Evolutionary conservation across 2,797 vertebrate species (phyloP).

Genomic region (Masticophis lateralis): DNA sequence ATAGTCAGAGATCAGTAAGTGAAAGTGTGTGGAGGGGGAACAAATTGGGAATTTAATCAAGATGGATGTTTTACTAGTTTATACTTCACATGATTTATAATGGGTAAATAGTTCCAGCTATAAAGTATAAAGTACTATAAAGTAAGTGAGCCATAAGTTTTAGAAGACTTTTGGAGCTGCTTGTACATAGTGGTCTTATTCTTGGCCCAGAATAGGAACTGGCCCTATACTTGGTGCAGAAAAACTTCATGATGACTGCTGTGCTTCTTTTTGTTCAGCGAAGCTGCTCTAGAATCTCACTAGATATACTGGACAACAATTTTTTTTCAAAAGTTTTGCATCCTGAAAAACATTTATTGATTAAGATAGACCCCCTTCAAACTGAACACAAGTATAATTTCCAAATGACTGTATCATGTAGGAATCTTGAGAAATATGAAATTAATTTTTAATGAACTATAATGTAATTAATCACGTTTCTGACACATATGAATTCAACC

Average conservation of each 20-base stretch:
- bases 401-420: background rate
- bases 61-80: background rate
- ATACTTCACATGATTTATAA: background rate
- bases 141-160: background rate
- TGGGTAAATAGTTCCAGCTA: background rate
- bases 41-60: background rate
- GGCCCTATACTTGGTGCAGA: background rate
- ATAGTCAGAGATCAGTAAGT: background rate
- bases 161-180: background rate
- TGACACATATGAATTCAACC: background rate
- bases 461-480: background rate
- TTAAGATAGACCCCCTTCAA: background rate
- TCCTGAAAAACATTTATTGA: background rate
- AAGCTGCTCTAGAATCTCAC: background rate
- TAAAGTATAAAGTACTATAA: background rate
- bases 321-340: background rate
- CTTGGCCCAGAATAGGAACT: too few relatives aligned
- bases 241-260: background rate
- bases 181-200: background rate
- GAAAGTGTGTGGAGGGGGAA: too few relatives aligned
- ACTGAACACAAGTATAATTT: background rate
- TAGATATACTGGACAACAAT: background rate
- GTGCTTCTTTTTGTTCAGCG: background rate
- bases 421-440: background rate
- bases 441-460: background rate